These are phyloP conservation scores for Salmo trutta DNA, from an alignment of 2,797 vertebrate genomes.

Conservation along the genomic window DNA sequence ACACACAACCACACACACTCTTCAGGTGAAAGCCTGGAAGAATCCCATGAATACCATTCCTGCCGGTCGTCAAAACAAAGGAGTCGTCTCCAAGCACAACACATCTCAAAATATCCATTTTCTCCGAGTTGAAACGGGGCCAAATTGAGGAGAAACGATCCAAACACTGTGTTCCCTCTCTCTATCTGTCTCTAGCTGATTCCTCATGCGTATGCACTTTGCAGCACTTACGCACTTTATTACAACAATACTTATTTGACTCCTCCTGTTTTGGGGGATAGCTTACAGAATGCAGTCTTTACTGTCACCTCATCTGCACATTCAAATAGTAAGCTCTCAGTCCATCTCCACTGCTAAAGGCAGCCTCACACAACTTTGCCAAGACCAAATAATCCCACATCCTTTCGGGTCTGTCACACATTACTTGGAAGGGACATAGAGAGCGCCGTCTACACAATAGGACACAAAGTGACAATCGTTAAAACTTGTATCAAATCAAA, in stretches of 20 bases:
- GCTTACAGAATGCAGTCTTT: conserved; percentile 21
- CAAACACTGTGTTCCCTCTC: conserved; percentile 45
- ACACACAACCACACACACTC: conserved; percentile 38
- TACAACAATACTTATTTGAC: conserved; percentile 48
- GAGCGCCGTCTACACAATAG: background rate
- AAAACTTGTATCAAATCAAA: conserved; percentile 21
- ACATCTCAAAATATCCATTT: conserved; percentile 71
- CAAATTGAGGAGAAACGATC: conserved; percentile 62
- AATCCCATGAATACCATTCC: conserved; percentile 54
- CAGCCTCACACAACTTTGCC: too few species aligned
- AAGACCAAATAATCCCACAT: too few species aligned
- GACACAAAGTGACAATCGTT: background rate
- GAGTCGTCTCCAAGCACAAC: conserved; percentile 72
- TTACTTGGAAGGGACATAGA: conserved; percentile 20
- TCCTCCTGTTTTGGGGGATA: conserved; percentile 30
- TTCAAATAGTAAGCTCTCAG: too few species aligned
- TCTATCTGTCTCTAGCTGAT: background rate
- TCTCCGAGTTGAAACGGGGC: conserved; percentile 57
- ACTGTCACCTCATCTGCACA: background rate
- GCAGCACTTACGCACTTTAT: conserved; percentile 38
- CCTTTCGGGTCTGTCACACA: conserved; percentile 12
- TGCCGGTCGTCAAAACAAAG: conserved; percentile 72
- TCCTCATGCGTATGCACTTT: conserved; percentile 29
- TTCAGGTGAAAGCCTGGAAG: conserved; percentile 70
- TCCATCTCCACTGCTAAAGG: too few species aligned